These are phyloP conservation scores for Ictidomys tridecemlineatus DNA, from an alignment of 2,113 vertebrate genomes.

Conservation along the genomic window DNA sequence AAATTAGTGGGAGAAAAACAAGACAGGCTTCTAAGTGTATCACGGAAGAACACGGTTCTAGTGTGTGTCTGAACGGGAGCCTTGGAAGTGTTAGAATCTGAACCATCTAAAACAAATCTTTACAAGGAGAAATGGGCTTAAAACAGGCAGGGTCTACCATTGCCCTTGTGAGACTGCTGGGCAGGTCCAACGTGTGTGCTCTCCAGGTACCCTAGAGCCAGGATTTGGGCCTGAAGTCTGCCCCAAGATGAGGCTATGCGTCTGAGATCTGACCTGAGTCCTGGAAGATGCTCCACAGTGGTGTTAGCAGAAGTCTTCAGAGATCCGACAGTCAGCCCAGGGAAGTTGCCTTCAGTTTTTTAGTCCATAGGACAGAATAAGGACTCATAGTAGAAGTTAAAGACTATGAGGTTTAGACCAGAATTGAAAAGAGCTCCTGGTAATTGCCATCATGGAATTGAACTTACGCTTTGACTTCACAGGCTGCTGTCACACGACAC, in stretches of 20 bases:
- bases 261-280: neutral
- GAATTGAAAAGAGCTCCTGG: neutral
- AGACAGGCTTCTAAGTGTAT: neutral
- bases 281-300: neutral
- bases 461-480: neutral
- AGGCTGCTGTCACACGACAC: neutral
- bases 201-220: neutral
- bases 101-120: conserved; percentile 1
- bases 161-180: neutral
- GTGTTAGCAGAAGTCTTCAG: neutral
- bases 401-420: neutral
- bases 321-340: neutral
- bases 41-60: neutral
- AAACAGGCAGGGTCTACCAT: neutral
- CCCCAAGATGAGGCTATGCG: neutral
- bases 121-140: neutral
- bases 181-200: neutral
- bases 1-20: neutral
- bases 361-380: neutral
- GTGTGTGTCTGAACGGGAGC: neutral
- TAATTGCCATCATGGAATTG: neutral
- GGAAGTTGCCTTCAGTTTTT: neutral
- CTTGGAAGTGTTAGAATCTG: neutral
- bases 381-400: neutral
- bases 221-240: neutral